These are phyloP conservation scores for Apis florea DNA, from an alignment of 1,140 invertebrate species.

Conservation along the genomic window DNA sequence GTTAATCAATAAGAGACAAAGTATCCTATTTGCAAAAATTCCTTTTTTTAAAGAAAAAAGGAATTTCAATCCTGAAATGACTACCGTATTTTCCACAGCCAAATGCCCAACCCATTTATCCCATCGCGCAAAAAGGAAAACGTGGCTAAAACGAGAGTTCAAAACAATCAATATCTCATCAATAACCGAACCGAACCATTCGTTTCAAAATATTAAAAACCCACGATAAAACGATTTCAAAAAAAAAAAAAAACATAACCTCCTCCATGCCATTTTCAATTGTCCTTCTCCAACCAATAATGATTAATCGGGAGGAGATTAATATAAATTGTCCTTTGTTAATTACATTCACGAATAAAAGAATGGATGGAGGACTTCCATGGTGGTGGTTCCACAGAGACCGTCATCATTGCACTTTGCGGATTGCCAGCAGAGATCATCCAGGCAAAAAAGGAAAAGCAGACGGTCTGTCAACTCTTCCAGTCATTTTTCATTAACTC, in stretches of 20 bases:
- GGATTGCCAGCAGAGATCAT: conserved; percentile 20
- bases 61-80: too few species aligned
- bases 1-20: too few species aligned
- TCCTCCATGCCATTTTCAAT: background rate
- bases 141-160: background rate
- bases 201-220: background rate
- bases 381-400: background rate
- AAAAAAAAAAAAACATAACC: background rate
- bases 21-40: too few species aligned
- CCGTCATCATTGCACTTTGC: conserved; percentile 11
- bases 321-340: too few species aligned
- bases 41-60: too few species aligned
- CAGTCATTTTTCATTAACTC: conserved; percentile 62
- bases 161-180: conserved; percentile 13
- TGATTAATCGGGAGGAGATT: too few species aligned
- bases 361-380: background rate
- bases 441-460: background rate
- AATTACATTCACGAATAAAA: conserved; percentile 3
- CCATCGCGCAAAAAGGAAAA: too few species aligned
- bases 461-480: conserved; percentile 44
- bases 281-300: too few species aligned
- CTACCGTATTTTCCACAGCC: too few species aligned
- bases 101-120: too few species aligned
- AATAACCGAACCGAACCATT: background rate
- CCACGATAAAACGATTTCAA: background rate